phyloP scores from a whole-genome alignment of 2,888 invertebrate species.

The Drosophila vallismaia region DNA sequence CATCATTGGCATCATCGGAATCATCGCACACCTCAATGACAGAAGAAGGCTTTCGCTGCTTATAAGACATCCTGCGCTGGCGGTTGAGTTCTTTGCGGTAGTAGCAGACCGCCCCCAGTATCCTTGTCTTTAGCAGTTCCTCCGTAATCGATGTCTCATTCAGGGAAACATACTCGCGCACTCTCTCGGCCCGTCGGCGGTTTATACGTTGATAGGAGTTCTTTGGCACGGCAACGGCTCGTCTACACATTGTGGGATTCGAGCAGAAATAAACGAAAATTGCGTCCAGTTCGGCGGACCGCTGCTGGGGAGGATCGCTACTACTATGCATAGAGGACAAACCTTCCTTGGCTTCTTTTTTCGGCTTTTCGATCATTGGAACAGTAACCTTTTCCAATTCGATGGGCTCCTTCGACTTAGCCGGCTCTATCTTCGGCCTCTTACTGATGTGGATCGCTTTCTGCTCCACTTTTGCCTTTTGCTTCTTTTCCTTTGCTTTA shows the following conservation, averaged over 20 bases:
- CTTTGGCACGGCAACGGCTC: conserved; percentile 71
- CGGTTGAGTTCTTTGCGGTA: conserved; percentile 68
- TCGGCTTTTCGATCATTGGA: background rate
- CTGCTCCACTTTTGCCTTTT: conserved; percentile 1
- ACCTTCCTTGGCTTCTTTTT: background rate
- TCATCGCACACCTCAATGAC: conserved; percentile 60
- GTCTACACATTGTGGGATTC: conserved; percentile 59
- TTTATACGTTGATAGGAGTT: conserved; percentile 68
- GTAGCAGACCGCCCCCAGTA: conserved; percentile 71
- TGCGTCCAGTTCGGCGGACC: conserved; percentile 39
- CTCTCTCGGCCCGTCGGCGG: conserved; percentile 57
- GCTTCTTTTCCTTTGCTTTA: conserved; percentile 32
- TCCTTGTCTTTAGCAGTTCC: conserved; percentile 65
- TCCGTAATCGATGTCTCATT: conserved; percentile 64
- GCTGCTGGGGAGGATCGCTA: conserved; percentile 1
- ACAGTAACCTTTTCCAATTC: background rate
- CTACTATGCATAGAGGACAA: too few relatives aligned
- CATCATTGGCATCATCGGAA: conserved; percentile 50
- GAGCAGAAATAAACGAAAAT: conserved; percentile 51
- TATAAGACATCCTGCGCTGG: conserved; percentile 27
- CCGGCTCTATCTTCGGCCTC: background rate
- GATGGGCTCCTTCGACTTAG: background rate
- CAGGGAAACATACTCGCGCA: conserved; percentile 48
- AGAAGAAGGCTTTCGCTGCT: conserved; percentile 8
- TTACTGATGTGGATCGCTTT: background rate